Evolutionary conservation across 1,140 invertebrate genomes (phyloP), one percentile per base, ranked within the genome.

Genomic region (Acarapis woodi): DNA sequence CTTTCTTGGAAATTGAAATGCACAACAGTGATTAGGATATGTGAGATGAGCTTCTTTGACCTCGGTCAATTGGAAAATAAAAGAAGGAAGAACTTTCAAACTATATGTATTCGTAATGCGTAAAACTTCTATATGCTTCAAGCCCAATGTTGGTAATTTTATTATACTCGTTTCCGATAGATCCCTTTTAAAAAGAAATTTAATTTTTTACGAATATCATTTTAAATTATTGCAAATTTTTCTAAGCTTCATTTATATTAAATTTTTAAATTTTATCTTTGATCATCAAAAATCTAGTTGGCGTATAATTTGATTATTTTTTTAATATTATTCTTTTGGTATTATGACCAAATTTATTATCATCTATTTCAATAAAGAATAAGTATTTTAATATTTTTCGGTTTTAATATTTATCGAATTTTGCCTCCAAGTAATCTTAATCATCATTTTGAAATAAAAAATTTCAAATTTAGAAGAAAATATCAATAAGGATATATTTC

Each of bases 1-100:
- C 19, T 65, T 63, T 39, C 69, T 67, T 1, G 76, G 76, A 52
- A 69, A 76, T 49, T 67, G 63, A 52, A 85, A 83, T 2, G 77
- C 75, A 52, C 78, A 85, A 55, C 78, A 83, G 46, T 83, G 78
- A 50, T 80, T 79, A 15, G 74, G 68, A 55, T 80, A 78, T 0
- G 75, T 80, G 31, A 83, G 55, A 42, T 57, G 59, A 8, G 64
- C 72, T 47, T 50, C 50, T 43, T 54, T 49, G 15, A 67, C 53
- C 23, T 54, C 50, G 42, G 56, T 52, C 35, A 79, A 73, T 48
- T 72, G 65, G 47, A 76, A 71, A 37, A 83, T 69, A n/a, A n/a
- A n/a, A 14, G 74, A 76, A 2, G 77, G 77, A 49, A 85, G 73
- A 32, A 67, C 65, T 50, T 71, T 72, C 35, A 85, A 52, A 0